Conservation (phyloP, 1,140 invertebrate species). For the Lithobius niger region DNA sequence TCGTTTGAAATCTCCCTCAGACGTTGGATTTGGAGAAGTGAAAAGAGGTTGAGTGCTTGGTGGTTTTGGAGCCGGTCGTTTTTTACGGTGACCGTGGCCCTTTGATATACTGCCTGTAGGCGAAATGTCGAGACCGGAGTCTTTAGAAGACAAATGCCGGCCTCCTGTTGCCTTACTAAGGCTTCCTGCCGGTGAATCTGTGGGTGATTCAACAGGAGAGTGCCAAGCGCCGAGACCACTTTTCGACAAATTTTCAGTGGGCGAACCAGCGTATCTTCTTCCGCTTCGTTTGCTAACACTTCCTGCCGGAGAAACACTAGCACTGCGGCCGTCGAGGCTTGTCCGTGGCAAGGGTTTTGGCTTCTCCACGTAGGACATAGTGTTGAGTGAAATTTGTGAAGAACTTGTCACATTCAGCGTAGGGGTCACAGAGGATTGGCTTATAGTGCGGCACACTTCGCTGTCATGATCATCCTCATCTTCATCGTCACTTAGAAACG, state of each 20-base stretch:
- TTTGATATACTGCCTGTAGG: neutral
- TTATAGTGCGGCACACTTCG: too few species aligned
- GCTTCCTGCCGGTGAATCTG: neutral
- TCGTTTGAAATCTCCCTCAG: too few species aligned
- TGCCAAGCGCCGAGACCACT: too few species aligned
- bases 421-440: too few species aligned
- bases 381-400: too few species aligned
- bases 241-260: too few species aligned
- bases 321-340: neutral
- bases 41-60: too few species aligned
- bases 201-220: neutral
- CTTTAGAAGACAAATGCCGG: neutral
- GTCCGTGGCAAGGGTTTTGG: neutral
- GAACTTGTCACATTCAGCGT: too few species aligned
- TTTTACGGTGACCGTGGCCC: neutral
- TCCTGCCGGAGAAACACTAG: neutral
- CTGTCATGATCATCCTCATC: too few species aligned
- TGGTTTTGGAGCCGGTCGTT: constrained; percentile 7
- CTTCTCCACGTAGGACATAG: too few species aligned
- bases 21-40: neutral
- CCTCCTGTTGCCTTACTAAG: neutral
- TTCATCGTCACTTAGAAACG: constrained; percentile 6
- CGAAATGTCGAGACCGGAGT: constrained; percentile 1
- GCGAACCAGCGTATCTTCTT: neutral
- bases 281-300: neutral